Evolutionary conservation across 30 jellyfish, hydroid and myxozoan genomes (phyloP), one percentile per base, ranked within the genome.

Genomic region (Aurelia sp.): DNA sequence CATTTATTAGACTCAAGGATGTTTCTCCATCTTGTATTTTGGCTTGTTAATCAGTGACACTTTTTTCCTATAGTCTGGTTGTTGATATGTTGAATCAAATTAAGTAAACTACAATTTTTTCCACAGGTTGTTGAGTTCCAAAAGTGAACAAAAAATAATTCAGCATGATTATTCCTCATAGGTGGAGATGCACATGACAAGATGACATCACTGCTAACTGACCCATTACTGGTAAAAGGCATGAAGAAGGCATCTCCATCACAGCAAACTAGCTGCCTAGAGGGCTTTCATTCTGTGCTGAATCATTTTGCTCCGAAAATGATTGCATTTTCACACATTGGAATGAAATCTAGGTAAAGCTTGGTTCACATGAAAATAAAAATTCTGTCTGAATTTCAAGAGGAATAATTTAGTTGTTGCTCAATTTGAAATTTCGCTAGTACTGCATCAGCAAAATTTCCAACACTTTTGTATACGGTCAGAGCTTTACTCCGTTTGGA

Each of bases 271-370:
- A 76, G 78, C 87, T 76, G 77, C 21, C 13, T 76, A 21, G 87
- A 76, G 27, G 87, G 79, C 40, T 76, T 57, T 62, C 87, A 76
- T 62, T 57, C 86, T 4, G 86, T 74, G 15, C 73, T 74, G 22
- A 74, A 74, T 50, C 87, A 76, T 41, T 76, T 76, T 62, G 77
- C 79, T 18, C 87, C 87, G 5, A 76, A 76, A 41, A 76, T 76
- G 87, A 76, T 76, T 62, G 76, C 50, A 19, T 76, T 21, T 35
- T 76, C 87, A 57, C 69, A 76, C 5, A 18, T 65, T 22, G 87
- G 87, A 62, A 76, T 60, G 77, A 23, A 55, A 20, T 55, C 57
- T 11, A 76, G 87, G 87, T 19, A 59, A 41, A 6, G 11, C 11
- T 41, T 41, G 11, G 52, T 41, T 41, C 52, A 41, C 52, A 41